A percentile compares a stretch with the other conserved stretches of the same genome.
phyloP scores from a whole-genome alignment of 2,113 vertebrate species.

The Xiphias gladius region DNA sequence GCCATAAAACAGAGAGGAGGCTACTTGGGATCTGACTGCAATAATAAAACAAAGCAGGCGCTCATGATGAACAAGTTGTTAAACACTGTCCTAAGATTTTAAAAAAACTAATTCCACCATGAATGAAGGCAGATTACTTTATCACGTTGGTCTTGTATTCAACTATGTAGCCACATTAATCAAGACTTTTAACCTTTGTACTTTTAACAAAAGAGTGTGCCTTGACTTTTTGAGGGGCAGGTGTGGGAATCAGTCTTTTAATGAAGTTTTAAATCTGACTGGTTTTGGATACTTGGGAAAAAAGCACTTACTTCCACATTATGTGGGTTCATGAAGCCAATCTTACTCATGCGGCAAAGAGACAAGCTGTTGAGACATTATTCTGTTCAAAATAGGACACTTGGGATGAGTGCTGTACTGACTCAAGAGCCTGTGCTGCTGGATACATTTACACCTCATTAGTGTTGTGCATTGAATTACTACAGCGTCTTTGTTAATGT shows the following conservation, averaged over 20 bases:
- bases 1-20: background rate
- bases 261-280: background rate
- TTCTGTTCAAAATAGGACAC: background rate
- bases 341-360: background rate
- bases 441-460: conserved; percentile 13
- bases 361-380: background rate
- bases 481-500: conserved; percentile 12
- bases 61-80: background rate
- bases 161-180: background rate
- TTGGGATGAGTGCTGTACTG: background rate
- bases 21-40: background rate
- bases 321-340: background rate
- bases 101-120: background rate
- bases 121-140: background rate
- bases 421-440: background rate
- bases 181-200: background rate
- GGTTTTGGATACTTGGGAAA: background rate
- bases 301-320: too few species aligned
- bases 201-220: background rate
- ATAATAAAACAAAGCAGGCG: background rate
- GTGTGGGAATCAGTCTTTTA: too few species aligned
- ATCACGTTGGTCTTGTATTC: background rate
- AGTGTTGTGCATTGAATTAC: conserved; percentile 28
- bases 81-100: too few species aligned
- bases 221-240: background rate